These are phyloP conservation scores for Condylura cristata DNA, from an alignment of 2,113 vertebrate species.

Conservation along the genomic window DNA sequence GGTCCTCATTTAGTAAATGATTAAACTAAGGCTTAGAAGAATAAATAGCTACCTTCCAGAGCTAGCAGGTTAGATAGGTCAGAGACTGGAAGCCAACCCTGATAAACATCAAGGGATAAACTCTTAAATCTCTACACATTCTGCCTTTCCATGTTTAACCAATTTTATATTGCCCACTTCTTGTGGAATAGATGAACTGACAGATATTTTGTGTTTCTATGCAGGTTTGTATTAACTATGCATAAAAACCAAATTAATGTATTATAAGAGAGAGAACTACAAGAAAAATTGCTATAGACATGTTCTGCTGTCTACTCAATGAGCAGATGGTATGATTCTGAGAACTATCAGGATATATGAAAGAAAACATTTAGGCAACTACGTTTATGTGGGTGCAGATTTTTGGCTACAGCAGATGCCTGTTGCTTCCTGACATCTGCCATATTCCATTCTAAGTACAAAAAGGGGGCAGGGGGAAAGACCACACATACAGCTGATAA, in stretches of 20 bases:
- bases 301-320: slow-evolving; percentile 61
- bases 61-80: not conserved
- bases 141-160: slow-evolving; percentile 14
- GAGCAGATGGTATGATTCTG: slow-evolving; percentile 77
- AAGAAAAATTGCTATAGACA: slow-evolving; percentile 57
- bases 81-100: not conserved
- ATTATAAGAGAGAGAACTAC: slow-evolving; percentile 53
- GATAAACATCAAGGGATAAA: not conserved
- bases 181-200: not conserved
- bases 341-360: slow-evolving; percentile 76
- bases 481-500: slow-evolving; percentile 6
- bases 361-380: slow-evolving; percentile 76
- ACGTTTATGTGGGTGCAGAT: slow-evolving; percentile 72
- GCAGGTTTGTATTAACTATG: slow-evolving; percentile 41
- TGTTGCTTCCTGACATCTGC: slow-evolving; percentile 78
- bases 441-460: slow-evolving; percentile 53
- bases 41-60: not conserved
- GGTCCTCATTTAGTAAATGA: slow-evolving; percentile 16
- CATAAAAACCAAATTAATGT: slow-evolving; percentile 59
- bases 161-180: not conserved
- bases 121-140: not conserved
- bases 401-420: slow-evolving; percentile 71
- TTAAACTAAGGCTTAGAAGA: slow-evolving; percentile 10
- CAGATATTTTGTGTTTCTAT: slow-evolving; percentile 19
- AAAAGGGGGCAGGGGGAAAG: not conserved